Percentiles rank a stretch among this genome's conserved stretches.
phyloP scores from a whole-genome alignment of 1,140 invertebrate species.

The Scaptomyza pallida region DNA sequence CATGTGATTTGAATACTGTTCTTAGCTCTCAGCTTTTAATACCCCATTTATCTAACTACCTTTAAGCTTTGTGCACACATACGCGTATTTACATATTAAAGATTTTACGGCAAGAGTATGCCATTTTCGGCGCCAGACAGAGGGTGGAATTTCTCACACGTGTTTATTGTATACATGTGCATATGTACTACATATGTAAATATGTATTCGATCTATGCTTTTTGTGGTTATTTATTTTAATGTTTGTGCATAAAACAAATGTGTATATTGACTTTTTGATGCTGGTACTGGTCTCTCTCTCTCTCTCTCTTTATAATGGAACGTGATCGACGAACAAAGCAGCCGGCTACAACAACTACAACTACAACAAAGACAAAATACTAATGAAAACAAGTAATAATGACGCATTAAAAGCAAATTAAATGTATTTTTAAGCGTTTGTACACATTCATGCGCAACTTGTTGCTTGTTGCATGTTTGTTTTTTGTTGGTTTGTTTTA shows the following conservation, averaged over 20 bases:
- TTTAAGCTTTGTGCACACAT: too few species aligned
- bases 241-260: not conserved
- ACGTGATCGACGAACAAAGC: constrained; percentile 20
- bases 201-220: not conserved
- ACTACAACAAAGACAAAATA: constrained; percentile 18
- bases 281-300: constrained; percentile 17
- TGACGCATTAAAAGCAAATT: constrained; percentile 72
- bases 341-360: constrained; percentile 6
- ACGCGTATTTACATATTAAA: too few species aligned
- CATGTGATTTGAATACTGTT: not conserved
- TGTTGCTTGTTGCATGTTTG: constrained; percentile 49
- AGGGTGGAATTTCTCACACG: not conserved
- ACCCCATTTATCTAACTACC: too few species aligned
- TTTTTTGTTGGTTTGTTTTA: constrained; percentile 23
- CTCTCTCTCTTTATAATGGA: constrained; percentile 33
- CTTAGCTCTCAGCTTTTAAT: not conserved
- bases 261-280: constrained; percentile 24
- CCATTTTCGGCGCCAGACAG: not conserved
- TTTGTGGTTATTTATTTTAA: constrained; percentile 21
- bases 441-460: constrained; percentile 41
- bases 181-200: not conserved
- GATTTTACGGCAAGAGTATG: not conserved
- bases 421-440: constrained; percentile 43
- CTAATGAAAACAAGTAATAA: constrained; percentile 52
- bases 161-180: not conserved